Evolutionary conservation across 30 jellyfish, hydroid and myxozoan species (phyloP), one percentile per base, ranked within the genome.

Genomic region (Pseudorhiza aurosa): DNA sequence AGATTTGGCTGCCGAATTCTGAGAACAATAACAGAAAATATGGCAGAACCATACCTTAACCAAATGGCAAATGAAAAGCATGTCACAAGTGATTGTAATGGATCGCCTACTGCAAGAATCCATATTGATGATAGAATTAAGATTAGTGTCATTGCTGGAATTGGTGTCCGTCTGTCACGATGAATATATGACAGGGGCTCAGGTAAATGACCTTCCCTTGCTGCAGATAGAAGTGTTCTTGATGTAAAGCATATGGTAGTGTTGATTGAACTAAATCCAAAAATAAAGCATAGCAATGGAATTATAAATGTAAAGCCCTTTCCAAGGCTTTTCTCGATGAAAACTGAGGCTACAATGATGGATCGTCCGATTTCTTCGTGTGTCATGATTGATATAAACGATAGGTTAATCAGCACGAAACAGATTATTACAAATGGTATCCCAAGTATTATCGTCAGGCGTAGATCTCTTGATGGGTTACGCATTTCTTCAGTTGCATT

Each of bases 151-250:
- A 56, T 28, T 22, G 91, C 83, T 1, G 83, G 76, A 0, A 63
- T 29, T 17, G 91, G 91, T 7, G 74, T 65, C n/a, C 77, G 44
- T 28, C 65, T 36, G 29, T 40, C 42, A 0, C 49, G 26, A 14
- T 77, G 81, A 28, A 77, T 60, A 62, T 46, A 77, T 0, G 89
- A 77, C 33, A 77, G 70, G 5, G 81, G 72, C 18, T 59, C 73
- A 11, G 89, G 89, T 19, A 77, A 55, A 18, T 77, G 89, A 26
- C 87, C 87, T 17, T 75, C 87, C 17, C 87, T 59, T 2, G 83
- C 67, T 5, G 84, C 91, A 14, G 91, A 80, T 27, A 80, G 35
- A 5, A 67, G 19, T 28, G 58, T 18, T 27, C 91, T 32, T n/a
- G 84, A 37, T 2, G 24, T 17, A 3, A 67, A 63, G 32, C 69